Percentiles rank a stretch among this genome's conserved stretches.
Conservation (phyloP, 2,888 invertebrate species). For the Scaptomyza flava region DNA sequence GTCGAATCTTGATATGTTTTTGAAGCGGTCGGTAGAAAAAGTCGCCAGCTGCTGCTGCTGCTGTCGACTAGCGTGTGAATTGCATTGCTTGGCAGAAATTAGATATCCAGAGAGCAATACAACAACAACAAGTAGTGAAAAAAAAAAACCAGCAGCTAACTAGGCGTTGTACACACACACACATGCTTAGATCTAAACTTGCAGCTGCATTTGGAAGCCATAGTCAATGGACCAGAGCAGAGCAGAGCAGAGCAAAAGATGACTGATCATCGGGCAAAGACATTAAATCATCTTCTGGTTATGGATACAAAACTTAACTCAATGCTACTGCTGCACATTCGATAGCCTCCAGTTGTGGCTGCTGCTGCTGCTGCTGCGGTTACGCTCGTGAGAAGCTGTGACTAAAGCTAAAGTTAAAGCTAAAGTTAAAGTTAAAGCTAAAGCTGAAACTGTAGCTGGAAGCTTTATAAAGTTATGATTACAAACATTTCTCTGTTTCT, state of each 20-base stretch:
- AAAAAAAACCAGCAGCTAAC: constrained; percentile 17
- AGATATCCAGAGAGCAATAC: constrained; percentile 52
- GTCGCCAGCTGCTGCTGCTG: constrained; percentile 28
- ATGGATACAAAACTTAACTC: constrained; percentile 24
- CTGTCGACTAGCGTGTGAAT: constrained; percentile 62
- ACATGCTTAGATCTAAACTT: constrained; percentile 8
- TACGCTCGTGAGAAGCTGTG: constrained; percentile 29
- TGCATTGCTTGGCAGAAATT: constrained; percentile 62
- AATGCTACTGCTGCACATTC: constrained; percentile 39
- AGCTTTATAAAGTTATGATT: constrained; percentile 63
- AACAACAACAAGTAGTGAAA: constrained; percentile 2
- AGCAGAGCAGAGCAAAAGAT: constrained; percentile 40
- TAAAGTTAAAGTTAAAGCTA: constrained; percentile 53
- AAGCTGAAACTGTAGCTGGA: background rate
- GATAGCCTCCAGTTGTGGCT: constrained; percentile 38
- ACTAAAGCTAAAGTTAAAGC: constrained; percentile 35
- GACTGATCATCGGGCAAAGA: constrained; percentile 69
- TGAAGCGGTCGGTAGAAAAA: constrained; percentile 39
- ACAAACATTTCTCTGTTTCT: constrained; percentile 49
- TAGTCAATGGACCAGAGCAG: constrained; percentile 15
- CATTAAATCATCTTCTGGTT: constrained; percentile 67
- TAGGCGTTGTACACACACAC: constrained; percentile 49
- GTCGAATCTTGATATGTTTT: constrained; percentile 49
- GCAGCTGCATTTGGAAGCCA: constrained; percentile 24
- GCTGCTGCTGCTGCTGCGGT: constrained; percentile 10